A percentile compares a stretch with the other conserved stretches of the same genome.
Evolutionary conservation across 2,888 invertebrate species (phyloP).

Genomic region (Brenthis daphne): DNA sequence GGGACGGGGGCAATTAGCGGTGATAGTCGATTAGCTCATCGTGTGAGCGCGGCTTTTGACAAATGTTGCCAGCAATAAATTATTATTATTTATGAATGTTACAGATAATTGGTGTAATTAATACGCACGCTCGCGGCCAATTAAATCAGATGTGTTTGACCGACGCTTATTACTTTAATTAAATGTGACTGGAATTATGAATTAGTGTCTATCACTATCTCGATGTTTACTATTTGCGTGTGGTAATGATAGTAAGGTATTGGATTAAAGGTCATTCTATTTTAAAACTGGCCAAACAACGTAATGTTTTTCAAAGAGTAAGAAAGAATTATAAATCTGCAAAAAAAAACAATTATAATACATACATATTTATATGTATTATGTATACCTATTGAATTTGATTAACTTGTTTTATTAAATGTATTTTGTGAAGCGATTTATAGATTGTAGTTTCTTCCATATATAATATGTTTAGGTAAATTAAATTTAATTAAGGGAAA

Average conservation of each 20-base stretch:
- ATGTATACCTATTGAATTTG: slow-evolving; percentile 14
- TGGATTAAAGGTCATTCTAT: not conserved
- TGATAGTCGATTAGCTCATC: slow-evolving; percentile 83
- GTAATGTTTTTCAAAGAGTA: slow-evolving; percentile 11
- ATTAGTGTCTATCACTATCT: slow-evolving; percentile 31
- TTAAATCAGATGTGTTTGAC: slow-evolving; percentile 49
- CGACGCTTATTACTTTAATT: slow-evolving; percentile 47
- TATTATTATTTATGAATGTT: slow-evolving; percentile 70
- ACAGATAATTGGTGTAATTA: slow-evolving; percentile 68
- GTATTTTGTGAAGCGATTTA: not conserved
- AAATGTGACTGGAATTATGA: slow-evolving; percentile 39
- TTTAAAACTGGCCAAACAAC: slow-evolving; percentile 1
- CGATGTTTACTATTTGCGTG: slow-evolving; percentile 11
- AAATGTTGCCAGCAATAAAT: slow-evolving; percentile 76
- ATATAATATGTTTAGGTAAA: not conserved
- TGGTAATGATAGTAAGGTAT: slow-evolving; percentile 1
- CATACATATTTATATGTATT: too few relatives aligned
- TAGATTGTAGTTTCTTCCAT: not conserved
- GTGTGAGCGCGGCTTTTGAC: slow-evolving; percentile 80
- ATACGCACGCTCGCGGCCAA: slow-evolving; percentile 49
- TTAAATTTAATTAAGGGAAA: too few relatives aligned
- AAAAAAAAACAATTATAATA: slow-evolving; percentile 13
- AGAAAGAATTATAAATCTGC: slow-evolving; percentile 25
- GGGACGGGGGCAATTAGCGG: slow-evolving; percentile 77
- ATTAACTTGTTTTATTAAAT: slow-evolving; percentile 24